These are phyloP conservation scores for Oligia strigilis DNA, from an alignment of 2,888 invertebrate species.

Conservation along the genomic window DNA sequence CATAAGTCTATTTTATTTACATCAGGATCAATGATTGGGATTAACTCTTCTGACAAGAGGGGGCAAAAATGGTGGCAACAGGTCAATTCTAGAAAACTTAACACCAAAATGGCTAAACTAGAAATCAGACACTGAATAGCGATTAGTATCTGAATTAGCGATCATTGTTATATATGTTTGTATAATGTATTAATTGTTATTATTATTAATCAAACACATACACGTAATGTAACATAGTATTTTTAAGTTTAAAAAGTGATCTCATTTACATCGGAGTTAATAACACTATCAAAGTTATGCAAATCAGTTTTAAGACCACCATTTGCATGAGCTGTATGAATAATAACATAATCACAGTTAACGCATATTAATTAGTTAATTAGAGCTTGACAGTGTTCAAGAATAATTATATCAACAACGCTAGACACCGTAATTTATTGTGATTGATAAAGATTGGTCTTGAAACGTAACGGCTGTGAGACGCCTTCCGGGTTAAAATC, in stretches of 20 bases:
- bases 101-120: not conserved
- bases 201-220: not conserved
- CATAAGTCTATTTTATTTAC: not conserved
- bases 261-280: constrained; percentile 6
- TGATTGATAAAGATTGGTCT: constrained; percentile 4
- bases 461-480: not conserved
- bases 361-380: constrained; percentile 43
- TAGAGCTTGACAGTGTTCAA: constrained; percentile 47
- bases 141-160: not conserved
- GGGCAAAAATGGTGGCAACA: not conserved
- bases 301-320: constrained; percentile 24
- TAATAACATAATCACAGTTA: constrained; percentile 36
- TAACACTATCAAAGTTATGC: constrained; percentile 20
- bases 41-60: not conserved
- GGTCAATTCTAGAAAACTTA: not conserved
- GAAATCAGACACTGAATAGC: not conserved
- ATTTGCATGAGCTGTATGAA: constrained; percentile 9
- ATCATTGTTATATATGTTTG: not conserved
- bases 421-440: constrained; percentile 1
- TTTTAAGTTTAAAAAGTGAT: not conserved
- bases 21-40: too few species aligned
- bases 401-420: constrained; percentile 54
- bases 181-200: not conserved
- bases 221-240: not conserved
- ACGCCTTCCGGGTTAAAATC: not conserved